These are phyloP conservation scores for Nasonovia ribisnigri DNA, from an alignment of 2,888 invertebrate genomes.

Conservation along the genomic window DNA sequence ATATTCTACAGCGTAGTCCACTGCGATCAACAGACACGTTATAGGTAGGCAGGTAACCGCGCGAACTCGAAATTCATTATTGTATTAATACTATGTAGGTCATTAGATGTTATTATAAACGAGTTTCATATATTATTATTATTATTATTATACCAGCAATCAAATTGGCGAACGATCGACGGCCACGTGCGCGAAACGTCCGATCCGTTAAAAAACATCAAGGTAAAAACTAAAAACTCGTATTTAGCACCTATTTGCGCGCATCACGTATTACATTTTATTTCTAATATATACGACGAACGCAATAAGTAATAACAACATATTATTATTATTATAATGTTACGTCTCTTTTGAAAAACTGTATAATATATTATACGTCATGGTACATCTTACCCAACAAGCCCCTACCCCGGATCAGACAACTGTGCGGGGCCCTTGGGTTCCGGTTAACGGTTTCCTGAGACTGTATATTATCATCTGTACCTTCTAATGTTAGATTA, in stretches of 20 bases:
- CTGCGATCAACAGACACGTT: not conserved
- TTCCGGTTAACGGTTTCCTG: constrained; percentile 7
- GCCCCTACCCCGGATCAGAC: not conserved
- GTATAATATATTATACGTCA: not conserved
- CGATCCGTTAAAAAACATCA: not conserved
- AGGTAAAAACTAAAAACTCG: not conserved
- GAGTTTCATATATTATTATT: not conserved
- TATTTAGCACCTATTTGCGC: not conserved
- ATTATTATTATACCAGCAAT: not conserved
- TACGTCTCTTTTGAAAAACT: not conserved
- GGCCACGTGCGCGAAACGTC: not conserved
- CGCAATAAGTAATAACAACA: not conserved
- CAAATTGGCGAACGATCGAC: not conserved
- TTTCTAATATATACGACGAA: not conserved
- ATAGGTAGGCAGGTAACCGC: not conserved
- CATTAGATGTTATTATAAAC: not conserved
- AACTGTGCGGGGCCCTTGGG: not conserved
- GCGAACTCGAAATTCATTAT: not conserved
- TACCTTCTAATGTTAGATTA: not conserved
- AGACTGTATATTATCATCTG: not conserved
- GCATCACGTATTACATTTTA: not conserved
- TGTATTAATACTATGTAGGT: not conserved
- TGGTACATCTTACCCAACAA: not conserved
- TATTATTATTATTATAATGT: not conserved
- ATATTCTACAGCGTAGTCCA: not conserved